Evolutionary conservation across 2,113 vertebrate species (phyloP).

Genomic region (Carettochelys insculpta): DNA sequence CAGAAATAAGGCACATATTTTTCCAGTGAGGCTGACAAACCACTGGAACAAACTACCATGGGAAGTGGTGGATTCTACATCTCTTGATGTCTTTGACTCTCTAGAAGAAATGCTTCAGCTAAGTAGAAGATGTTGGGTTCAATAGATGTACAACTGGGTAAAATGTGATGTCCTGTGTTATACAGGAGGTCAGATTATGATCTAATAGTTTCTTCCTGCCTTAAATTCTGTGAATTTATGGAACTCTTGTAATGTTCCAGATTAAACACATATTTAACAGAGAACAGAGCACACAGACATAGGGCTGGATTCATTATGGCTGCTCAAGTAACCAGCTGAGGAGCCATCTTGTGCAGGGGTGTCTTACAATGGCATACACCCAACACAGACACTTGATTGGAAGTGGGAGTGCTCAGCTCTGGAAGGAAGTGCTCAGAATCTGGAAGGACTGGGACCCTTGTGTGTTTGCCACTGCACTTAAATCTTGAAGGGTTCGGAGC

Average conservation of each 20-base stretch:
- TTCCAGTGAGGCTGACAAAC: neutral
- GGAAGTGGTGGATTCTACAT: too few species aligned
- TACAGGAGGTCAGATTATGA: too few species aligned
- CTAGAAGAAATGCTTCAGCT: too few species aligned
- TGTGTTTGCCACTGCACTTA: neutral
- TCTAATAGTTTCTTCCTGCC: too few species aligned
- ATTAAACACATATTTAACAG: neutral
- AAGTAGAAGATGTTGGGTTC: too few species aligned
- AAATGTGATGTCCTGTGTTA: too few species aligned
- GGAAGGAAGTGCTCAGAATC: neutral
- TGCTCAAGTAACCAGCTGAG: neutral
- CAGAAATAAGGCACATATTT: neutral
- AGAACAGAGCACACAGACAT: neutral
- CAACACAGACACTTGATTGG: neutral
- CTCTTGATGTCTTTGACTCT: too few species aligned
- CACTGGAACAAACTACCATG: too few species aligned
- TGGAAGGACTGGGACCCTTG: neutral
- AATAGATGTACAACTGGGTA: too few species aligned
- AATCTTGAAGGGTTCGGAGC: neutral
- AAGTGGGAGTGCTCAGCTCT: neutral
- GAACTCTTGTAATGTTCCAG: neutral
- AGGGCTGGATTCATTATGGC: neutral
- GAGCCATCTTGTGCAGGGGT: neutral
- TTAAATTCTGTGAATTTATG: neutral
- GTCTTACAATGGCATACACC: neutral